Base-by-base conservation (phyloP, 2,888 invertebrate species). In the Heteromurus nitidus region DNA sequence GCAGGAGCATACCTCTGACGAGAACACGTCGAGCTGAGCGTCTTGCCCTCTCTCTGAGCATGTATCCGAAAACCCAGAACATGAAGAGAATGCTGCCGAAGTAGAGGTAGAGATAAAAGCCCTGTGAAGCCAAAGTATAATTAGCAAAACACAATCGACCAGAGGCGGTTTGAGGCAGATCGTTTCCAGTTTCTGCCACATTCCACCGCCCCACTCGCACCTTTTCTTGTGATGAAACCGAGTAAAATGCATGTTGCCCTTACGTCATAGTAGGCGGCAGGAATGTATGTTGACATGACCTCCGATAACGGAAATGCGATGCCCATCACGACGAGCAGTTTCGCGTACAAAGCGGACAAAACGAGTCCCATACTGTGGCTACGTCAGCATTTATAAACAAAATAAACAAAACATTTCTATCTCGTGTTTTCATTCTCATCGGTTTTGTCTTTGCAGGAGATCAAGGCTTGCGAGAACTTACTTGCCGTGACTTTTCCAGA, bases 231-330 rank as follows among this genome's bases (percentile, higher is more conserved):
- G n/a, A n/a, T n/a, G n/a, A n/a, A n/a, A n/a, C n/a, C n/a, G n/a
- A n/a, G n/a, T n/a, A n/a, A n/a, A n/a, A n/a, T n/a, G n/a, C n/a
- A n/a, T 30, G 31, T 20, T 9, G 11, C n/a, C 16, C 64, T 90
- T 89, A 94, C 95, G 92, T 96, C 96, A 90, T 96, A 97, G 90
- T 95, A 96, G 36, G 96, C 95, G 85, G 96, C 95, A 88, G 96
- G 96, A 89, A 97, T 96, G 90, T 96, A 95, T 24, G 96, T 95
- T 55, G 96, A 96, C 89, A 97, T 96, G 87, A 97, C 96, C 92
- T 97, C 97, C 84, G 97, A 96, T 93, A 98, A 94, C 67, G 97
- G 97, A 90, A 98, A 96, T 20, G 97, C 96, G 85, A 96, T 94
- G 83, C 97, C 97, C 95, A 97, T 95, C 65, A 97, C 96, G 53